Conservation (phyloP, 2,888 invertebrate genomes). For the Rhagium mordax region DNA sequence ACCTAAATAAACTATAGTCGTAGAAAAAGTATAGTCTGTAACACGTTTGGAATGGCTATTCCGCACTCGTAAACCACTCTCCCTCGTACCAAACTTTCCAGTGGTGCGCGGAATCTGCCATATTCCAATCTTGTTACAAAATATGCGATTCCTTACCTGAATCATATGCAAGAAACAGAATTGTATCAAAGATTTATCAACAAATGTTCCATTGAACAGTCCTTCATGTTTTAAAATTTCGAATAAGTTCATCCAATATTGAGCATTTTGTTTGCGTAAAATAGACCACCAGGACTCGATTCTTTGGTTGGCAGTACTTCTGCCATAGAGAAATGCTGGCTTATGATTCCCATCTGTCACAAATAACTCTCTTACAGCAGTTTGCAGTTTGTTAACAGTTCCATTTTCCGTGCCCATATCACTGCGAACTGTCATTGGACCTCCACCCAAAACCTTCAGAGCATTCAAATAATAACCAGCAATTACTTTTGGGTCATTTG, state of each 20-base stretch:
- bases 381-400: conserved; percentile 39
- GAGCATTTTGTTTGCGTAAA: conserved; percentile 25
- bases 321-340: conserved; percentile 34
- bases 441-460: conserved; percentile 20
- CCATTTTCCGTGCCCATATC: conserved; percentile 50
- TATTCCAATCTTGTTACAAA: not conserved
- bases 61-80: not conserved
- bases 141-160: not conserved
- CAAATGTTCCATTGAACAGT: conserved; percentile 31
- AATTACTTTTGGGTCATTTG: conserved; percentile 43
- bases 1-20: not conserved
- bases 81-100: not conserved
- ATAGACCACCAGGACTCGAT: conserved; percentile 37
- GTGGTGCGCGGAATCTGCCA: not conserved
- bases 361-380: conserved; percentile 16
- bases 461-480: conserved; percentile 40
- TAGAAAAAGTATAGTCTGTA: not conserved
- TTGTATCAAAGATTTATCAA: conserved; percentile 37
- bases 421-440: conserved; percentile 38
- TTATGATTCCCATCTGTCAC: not conserved
- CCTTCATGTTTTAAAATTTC: conserved; percentile 33
- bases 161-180: conserved; percentile 34
- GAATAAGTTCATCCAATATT: conserved; percentile 37
- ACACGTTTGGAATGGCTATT: not conserved
- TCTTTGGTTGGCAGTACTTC: conserved; percentile 30